A percentile compares a stretch with the other conserved stretches of the same genome.
phyloP scores from a whole-genome alignment of 2,113 vertebrate species.

The Australoheros scitulus region DNA sequence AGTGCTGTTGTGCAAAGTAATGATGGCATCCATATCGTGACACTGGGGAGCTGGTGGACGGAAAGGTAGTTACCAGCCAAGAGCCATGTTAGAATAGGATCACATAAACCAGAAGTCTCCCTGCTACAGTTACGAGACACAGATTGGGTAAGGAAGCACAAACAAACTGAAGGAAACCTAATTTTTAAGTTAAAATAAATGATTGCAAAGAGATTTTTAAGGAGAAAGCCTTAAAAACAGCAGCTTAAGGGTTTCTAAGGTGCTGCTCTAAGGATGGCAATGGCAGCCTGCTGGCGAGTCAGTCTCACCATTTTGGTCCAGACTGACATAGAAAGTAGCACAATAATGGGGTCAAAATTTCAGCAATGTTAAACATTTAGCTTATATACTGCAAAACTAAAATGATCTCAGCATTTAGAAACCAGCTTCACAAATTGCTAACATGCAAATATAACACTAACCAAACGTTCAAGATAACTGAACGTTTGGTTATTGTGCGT shows the following conservation, averaged over 20 bases:
- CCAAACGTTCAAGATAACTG: background rate
- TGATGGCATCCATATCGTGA: background rate
- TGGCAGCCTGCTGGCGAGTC: too few relatives aligned
- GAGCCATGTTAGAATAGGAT: background rate
- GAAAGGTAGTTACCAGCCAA: background rate
- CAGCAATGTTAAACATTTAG: background rate
- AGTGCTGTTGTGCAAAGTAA: background rate
- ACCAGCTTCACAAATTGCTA: background rate
- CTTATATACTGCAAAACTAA: background rate
- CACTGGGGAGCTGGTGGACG: background rate
- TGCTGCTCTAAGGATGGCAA: background rate
- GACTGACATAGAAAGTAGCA: background rate
- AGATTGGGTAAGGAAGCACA: background rate
- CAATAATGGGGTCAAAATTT: background rate
- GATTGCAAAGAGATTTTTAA: background rate
- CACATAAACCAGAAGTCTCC: background rate
- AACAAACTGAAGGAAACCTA: background rate
- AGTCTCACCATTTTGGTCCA: background rate
- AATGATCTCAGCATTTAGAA: background rate
- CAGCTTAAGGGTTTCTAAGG: background rate
- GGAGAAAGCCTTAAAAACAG: background rate
- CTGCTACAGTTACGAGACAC: background rate
- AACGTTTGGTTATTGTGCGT: background rate
- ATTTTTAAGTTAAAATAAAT: conserved; percentile 1
- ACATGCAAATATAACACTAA: background rate